phyloP scores from a whole-genome alignment of 2,797 vertebrate genomes.

The Acanthurus tractus region DNA sequence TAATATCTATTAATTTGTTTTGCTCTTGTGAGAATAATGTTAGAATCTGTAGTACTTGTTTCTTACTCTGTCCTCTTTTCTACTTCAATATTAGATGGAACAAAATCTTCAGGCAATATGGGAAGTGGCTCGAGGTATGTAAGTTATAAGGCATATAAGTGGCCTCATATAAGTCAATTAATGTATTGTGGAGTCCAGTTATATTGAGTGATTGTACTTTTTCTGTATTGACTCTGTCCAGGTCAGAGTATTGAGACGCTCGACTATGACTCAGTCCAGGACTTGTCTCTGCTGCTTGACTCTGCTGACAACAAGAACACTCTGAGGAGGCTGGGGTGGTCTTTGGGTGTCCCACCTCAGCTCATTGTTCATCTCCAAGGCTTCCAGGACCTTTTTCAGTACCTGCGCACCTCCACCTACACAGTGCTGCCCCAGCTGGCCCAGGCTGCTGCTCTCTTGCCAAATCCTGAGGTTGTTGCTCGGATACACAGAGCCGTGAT shows the following conservation, averaged over 20 bases:
- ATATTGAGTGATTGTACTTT: not conserved
- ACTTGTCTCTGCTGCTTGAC: conserved; percentile 74
- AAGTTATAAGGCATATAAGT: not conserved
- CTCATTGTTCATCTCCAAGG: conserved; percentile 61
- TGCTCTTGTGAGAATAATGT: not conserved
- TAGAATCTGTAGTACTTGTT: not conserved
- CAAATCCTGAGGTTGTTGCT: conserved; percentile 67
- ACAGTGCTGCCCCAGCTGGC: conserved; percentile 76
- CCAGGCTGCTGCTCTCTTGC: conserved; percentile 69
- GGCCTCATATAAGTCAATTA: not conserved
- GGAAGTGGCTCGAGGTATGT: conserved; percentile 70
- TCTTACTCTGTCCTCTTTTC: conserved; percentile 10
- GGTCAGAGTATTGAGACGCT: conserved; percentile 72
- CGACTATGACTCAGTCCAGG: conserved; percentile 76
- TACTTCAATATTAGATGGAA: conserved; percentile 70
- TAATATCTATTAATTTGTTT: not conserved
- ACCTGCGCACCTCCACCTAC: conserved; percentile 77
- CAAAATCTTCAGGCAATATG: conserved; percentile 72
- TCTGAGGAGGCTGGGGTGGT: conserved; percentile 59
- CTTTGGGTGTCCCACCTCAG: conserved; percentile 71
- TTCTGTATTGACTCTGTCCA: conserved; percentile 35
- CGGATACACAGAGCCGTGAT: conserved; percentile 72
- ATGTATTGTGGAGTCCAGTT: not conserved
- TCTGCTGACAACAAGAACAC: conserved; percentile 39
- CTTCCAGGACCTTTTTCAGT: conserved; percentile 79